Evolutionary conservation across 2,888 invertebrate genomes (phyloP).

Genomic region (Agrochola macilenta): DNA sequence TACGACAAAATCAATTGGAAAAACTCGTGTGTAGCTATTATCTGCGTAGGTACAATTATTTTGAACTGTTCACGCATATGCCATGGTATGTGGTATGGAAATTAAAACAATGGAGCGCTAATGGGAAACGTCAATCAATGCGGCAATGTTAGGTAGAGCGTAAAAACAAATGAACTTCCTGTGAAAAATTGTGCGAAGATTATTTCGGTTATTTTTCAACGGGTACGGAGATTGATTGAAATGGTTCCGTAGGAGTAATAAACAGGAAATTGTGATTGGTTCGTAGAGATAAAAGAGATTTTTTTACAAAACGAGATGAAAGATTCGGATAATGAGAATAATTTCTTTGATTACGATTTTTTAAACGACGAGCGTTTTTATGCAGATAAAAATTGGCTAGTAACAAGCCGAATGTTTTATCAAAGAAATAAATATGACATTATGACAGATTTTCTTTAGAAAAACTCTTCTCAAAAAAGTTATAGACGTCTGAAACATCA

Average conservation of each 20-base stretch:
- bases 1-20: no score
- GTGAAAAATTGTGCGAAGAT: conserved; percentile 20
- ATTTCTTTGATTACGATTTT: conserved; percentile 28
- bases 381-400: not conserved
- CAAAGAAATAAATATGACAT: not conserved
- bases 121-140: conserved; percentile 66
- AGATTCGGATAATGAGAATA: conserved; percentile 28
- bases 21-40: not conserved
- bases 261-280: conserved; percentile 37
- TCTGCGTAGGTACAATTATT: not conserved
- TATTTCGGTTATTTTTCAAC: conserved; percentile 29
- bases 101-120: conserved; percentile 52
- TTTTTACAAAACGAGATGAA: conserved; percentile 24
- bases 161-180: conserved; percentile 20
- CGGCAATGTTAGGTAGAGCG: conserved; percentile 21
- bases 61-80: not conserved
- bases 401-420: not conserved
- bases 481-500: not conserved
- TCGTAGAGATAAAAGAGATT: conserved; percentile 15
- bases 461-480: not conserved
- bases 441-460: not conserved
- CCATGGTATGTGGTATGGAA: conserved; percentile 12
- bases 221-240: conserved; percentile 16
- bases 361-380: not conserved
- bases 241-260: conserved; percentile 37